Evolutionary conservation across 2,888 invertebrate genomes (phyloP), one percentile per base, ranked within the genome.

Genomic region (Orthosia gracilis): DNA sequence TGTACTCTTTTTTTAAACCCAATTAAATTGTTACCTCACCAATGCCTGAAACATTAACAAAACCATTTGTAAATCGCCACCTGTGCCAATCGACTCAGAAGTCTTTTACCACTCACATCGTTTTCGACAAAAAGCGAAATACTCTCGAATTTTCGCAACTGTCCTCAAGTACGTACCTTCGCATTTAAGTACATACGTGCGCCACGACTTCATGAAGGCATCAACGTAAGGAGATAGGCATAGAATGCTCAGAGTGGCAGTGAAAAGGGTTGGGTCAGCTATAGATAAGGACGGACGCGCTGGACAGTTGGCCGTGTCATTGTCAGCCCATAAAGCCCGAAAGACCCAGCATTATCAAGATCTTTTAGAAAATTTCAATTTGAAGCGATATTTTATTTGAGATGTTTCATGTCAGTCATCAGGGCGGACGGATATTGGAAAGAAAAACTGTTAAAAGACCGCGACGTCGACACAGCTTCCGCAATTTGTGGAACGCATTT

Each of bases 211-310:
- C 85, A 89, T 88, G 85, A 87, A 85, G 84, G 83, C 86, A 84
- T 89, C 85, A 87, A 85, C 86, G 84, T 87, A 85, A 88, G 84
- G 85, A 89, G 86, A 73, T 87, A 89, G 80, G 86, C 88, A 87
- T 73, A 82, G 87, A 88, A 89, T 89, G 84, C 86, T 79, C 80
- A 76, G 85, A 89, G 85, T 91, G 93, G 92, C 92, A 91, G 92
- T 94, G 95, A 95, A 94, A 95, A 96, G 95, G 95, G 95, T 95
- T 93, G 91, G 94, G 94, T 92, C 92, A 91, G 87, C 89, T 85
- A 89, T 89, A 95, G 95, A 95, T 96, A 96, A 95, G 92, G 87
- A 50, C 61, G 66, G 78, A 67, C 52, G 40, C 54, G 54, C 85
- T 89, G 92, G 92, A 92, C 94, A 92, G 92, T 93, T 92, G 90